Evolutionary conservation across 2,888 invertebrate species (phyloP), one percentile per base, ranked within the genome.

Genomic region (Polydrusus tereticollis): DNA sequence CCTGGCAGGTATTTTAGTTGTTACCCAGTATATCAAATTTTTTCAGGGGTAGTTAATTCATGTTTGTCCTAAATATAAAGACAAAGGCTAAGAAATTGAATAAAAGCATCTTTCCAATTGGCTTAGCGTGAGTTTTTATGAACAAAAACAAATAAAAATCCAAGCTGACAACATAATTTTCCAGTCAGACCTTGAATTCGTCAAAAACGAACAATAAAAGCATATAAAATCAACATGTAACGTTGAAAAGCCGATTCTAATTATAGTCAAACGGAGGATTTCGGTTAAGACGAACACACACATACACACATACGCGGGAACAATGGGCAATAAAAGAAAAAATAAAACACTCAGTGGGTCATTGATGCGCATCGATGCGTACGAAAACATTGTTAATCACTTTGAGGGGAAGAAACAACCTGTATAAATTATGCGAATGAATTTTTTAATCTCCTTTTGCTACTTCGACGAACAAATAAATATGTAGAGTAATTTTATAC

Each of bases 371-470:
- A 76, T 67, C 79, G 69, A 76, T 57, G 74, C 79, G 65, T 78
- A 72, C 71, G 67, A 76, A 76, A 79, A 79, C 79, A 79, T 79
- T 78, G 79, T 79, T 78, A 79, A 79, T 79, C 79, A 79, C 78
- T 79, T 75, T 75, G 66, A 71, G 78, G 75, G 74, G 77, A 77
- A 79, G 77, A 76, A 75, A 75, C 76, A 78, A 79, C 78, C 79
- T 78, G 78, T 77, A 77, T 76, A 76, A 74, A 71, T 76, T 75
- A 73, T 75, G 69, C 75, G 45, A 63, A 66, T 57, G 63, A 69
- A 43, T 64, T 68, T 74, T 69, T 72, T 65, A 74, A 72, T 63
- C 50, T 55, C 64, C 64, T 68, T 72, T 63, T 26, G 63, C 66
- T 68, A 60, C 33, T 66, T 55, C 66, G 71, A 71, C 66, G 65